Base-by-base conservation (phyloP, 2,888 invertebrate genomes). In the Agonum fuliginosum region DNA sequence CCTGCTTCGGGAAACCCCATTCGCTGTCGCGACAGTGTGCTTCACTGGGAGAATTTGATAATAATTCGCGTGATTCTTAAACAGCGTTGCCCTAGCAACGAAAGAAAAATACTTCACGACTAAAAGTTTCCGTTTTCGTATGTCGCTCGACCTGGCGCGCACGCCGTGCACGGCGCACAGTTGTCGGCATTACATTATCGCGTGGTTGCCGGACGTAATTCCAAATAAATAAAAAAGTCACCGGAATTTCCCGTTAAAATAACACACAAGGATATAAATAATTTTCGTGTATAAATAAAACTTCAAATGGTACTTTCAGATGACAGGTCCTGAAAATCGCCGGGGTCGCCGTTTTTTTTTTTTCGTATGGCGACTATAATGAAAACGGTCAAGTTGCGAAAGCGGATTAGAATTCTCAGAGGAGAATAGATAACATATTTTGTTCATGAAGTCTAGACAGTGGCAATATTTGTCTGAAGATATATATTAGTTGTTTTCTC, bases 161-260 rank as follows among this genome's bases (percentile, higher is more conserved):
- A n/a, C n/a, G n/a, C n/a, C n/a, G n/a, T n/a, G n/a, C n/a, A n/a
- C 65, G 10, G 17, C 58, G 67, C 22, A 41, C 41, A 34, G 17
- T 27, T 20, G 20, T 37, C 34, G 51, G 34, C 30, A 72, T 54
- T 51, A 72, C 34, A 46, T 74, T 74, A 74, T 74, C 58, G 74
- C 65, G 74, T 74, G 74, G 74, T 41, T 65, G 46, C 62, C 74
- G 65, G 58, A 58, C 74, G 74, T 74, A 62, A 74, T 74, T 74
- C 74, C 62, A 62, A 58, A 74, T 65, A 74, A 74, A 62, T 74
- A 74, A 74, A 74, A 65, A 74, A 74, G 74, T 74, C 62, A 74
- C 58, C 62, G 58, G 74, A 62, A 62, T 74, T 71, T 74, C 74
- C 43, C 74, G 27, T 74, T 74, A 62, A 74, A 62, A 62, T 74